Base-by-base conservation (phyloP, 1,140 invertebrate genomes). In the Lethrus apterus region DNA sequence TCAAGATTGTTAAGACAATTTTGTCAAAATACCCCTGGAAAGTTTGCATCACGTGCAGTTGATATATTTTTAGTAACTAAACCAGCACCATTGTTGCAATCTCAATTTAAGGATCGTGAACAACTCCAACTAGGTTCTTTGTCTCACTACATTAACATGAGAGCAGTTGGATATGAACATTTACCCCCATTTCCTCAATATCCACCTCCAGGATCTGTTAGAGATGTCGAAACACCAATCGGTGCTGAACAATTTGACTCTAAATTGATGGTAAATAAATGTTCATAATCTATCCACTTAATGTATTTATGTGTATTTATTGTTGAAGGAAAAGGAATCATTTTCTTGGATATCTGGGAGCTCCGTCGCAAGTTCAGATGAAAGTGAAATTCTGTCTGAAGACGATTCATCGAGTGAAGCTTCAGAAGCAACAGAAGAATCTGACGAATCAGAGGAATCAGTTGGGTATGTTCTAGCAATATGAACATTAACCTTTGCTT, bases 111-210 rank as follows among this genome's bases (percentile, higher is more conserved):
- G 72, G 78, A 79, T 80, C 73, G 84, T 10, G 84, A 91, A 55
- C 80, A 86, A 50, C 96, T 85, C 65, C 94, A 98, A 60, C 70
- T 99, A 48, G 94, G 95, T 0, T 93, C 93, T 4, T 70, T 99
- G 17, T 98, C 94, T 0, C 94, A 98, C 71, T 91, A 94, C 61
- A 75, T 98, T 18, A 93, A 96, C 55, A 77, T 80, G 55, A 72
- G 81, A 38, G 88, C 92, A 1, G 73, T 68, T 26, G 93, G 92
- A 4, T 98, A 99, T 68, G 80, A 86, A 43, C 81, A 93, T 45
- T 71, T 99, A 35, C 93, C 94, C 2, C 65, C 77, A 3, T 96
- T 94, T 63, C 93, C 95, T 0, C 71, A 76, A 18, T 70, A 73
- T 4, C 77, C 85, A 0, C 84, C 89, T 3, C 86, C 92, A 63